phyloP scores from a whole-genome alignment of 2,888 invertebrate genomes.

The Phasia obesa region DNA sequence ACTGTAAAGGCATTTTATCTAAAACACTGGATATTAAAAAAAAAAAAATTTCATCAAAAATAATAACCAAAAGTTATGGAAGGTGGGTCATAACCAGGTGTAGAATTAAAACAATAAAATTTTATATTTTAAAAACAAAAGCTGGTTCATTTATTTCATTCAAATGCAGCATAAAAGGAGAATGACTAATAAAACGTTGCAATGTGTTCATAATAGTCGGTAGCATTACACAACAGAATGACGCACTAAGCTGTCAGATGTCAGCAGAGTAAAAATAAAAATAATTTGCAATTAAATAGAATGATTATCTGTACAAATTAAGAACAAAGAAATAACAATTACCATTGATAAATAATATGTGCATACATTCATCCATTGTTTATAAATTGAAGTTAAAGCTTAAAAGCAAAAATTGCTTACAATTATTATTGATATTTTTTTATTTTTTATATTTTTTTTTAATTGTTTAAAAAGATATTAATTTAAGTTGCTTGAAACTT shows the following conservation, averaged over 20 bases:
- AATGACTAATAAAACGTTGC: slow-evolving; percentile 28
- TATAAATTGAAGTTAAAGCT: background rate
- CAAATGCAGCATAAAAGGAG: background rate
- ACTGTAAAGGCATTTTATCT: too few species aligned
- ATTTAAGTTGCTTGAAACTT: too few species aligned
- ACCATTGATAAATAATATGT: slow-evolving; percentile 1
- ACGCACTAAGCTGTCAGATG: background rate
- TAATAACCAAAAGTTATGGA: too few species aligned
- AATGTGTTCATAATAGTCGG: background rate
- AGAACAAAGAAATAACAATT: background rate
- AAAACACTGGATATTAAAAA: too few species aligned
- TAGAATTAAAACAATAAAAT: background rate
- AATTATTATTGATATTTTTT: too few species aligned
- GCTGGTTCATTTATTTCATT: background rate
- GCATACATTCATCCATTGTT: background rate
- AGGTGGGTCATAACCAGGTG: slow-evolving; percentile 21
- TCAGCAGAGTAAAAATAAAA: slow-evolving; percentile 16
- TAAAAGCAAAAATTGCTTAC: too few species aligned
- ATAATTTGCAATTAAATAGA: slow-evolving; percentile 38
- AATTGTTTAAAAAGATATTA: background rate
- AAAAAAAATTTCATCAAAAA: too few species aligned
- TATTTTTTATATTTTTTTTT: too few species aligned
- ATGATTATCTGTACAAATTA: slow-evolving; percentile 1
- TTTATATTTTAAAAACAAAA: background rate
- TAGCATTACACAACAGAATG: background rate